Evolutionary conservation across 2,797 vertebrate genomes (phyloP).

Genomic region (Parotocinclus haroldoi): DNA sequence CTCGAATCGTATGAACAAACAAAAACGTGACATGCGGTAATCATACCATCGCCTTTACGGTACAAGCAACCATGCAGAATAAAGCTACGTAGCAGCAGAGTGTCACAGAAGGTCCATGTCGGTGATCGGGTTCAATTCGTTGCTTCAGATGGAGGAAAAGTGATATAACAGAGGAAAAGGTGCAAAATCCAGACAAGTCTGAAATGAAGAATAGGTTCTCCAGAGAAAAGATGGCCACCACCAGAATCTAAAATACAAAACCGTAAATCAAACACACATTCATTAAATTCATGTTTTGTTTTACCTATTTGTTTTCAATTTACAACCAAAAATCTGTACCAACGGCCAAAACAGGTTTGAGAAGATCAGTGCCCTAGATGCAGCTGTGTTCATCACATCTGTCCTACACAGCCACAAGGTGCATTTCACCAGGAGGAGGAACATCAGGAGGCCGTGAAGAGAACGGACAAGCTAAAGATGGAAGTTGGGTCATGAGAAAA

Average conservation of each 20-base stretch:
- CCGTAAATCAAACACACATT: background rate
- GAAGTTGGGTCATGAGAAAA: too few species aligned
- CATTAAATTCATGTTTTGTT: background rate
- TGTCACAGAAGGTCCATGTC: background rate
- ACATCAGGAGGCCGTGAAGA: constrained; percentile 62
- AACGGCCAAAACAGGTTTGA: constrained; percentile 51
- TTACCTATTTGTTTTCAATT: background rate
- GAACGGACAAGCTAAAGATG: constrained; percentile 60
- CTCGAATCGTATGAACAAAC: too few species aligned
- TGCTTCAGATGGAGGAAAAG: background rate
- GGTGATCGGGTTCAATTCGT: background rate
- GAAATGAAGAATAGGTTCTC: background rate
- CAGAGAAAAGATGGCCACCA: background rate
- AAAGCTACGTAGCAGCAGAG: background rate
- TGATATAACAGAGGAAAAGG: background rate
- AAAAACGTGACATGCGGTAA: background rate
- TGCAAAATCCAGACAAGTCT: background rate
- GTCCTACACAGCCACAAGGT: constrained; percentile 52
- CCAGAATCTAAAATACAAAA: background rate
- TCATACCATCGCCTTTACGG: background rate
- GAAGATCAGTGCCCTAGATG: constrained; percentile 36
- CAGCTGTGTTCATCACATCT: constrained; percentile 37
- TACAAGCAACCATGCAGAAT: background rate
- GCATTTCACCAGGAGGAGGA: constrained; percentile 68
- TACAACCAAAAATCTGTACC: constrained; percentile 60